Evolutionary conservation across 2,888 invertebrate species (phyloP), one percentile per base, ranked within the genome.

Genomic region (Tetranychus piercei): DNA sequence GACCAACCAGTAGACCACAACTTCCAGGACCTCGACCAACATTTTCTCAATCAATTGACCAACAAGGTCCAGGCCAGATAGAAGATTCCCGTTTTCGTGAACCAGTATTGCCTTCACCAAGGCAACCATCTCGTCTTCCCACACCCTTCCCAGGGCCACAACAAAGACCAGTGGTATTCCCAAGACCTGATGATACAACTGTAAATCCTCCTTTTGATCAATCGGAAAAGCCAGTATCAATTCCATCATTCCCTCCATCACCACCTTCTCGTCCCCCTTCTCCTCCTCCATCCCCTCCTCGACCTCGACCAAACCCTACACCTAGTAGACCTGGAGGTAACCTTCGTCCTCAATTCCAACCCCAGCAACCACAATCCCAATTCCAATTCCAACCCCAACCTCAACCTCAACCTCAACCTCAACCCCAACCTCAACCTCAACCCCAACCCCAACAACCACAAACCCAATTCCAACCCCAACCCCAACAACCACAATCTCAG

Each of bases 381-480:
- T n/a, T 4, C n/a, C 64, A 64, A 4, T 64, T 64, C n/a, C 64
- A n/a, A n/a, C 64, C 64, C 1, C 64, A 64, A 64, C 43, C 80
- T 81, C 23, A 78, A 81, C 67, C 8, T 0, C 67, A 11, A 3
- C 67, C 65, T 6, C 65, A 65, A n/a, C n/a, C n/a, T n/a, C n/a
- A n/a, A n/a, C n/a, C n/a, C n/a, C n/a, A n/a, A 45, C 74, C 65
- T 64, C 45, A 45, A 22, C 55, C 20, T 22, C 55, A 73, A 81
- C 43, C 80, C 81, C 23, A 78, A 81, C 67, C 8, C 2, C 67
- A 11, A 3, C 67, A 67, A 7, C 67, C 67, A 2, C 67, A 67
- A n/a, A 1, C 69, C 22, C 69, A 69, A 65, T 23, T 22, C 8
- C 75, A 72, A 71, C 73, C 72, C 34, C 71, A 64, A 65, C 45